phyloP scores from a whole-genome alignment of 2,888 invertebrate species.

The Apamea sordens region DNA sequence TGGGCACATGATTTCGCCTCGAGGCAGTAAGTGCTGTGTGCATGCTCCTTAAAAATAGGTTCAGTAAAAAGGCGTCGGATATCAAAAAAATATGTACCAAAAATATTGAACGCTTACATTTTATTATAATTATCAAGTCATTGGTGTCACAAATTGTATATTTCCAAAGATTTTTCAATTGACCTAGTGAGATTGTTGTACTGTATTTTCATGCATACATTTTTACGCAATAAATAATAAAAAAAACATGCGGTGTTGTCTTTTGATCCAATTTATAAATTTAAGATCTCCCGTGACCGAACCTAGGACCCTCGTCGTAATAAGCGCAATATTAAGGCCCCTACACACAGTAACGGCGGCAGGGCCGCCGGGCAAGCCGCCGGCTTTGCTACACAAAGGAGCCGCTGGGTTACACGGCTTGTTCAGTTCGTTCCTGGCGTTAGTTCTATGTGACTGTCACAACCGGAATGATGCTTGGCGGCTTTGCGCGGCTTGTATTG shows the following conservation, averaged over 20 bases:
- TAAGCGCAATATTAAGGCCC: too few relatives aligned
- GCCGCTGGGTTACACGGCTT: too few relatives aligned
- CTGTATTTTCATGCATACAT: constrained; percentile 72
- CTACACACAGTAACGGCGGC: too few relatives aligned
- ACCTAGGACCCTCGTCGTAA: background rate
- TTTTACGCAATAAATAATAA: constrained; percentile 71
- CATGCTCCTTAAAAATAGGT: constrained; percentile 10
- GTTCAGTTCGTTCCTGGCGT: too few relatives aligned
- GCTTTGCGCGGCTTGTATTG: too few relatives aligned
- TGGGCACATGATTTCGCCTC: background rate
- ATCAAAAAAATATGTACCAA: constrained; percentile 31
- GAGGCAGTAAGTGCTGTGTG: constrained; percentile 5
- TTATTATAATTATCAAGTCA: constrained; percentile 12
- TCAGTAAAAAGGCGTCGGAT: background rate
- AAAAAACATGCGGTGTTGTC: constrained; percentile 20
- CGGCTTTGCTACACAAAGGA: too few relatives aligned
- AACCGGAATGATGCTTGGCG: too few relatives aligned
- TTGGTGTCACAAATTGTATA: constrained; percentile 29
- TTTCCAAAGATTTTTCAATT: constrained; percentile 57
- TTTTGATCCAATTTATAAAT: background rate
- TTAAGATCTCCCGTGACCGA: background rate
- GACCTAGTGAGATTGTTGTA: constrained; percentile 67
- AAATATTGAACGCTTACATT: constrained; percentile 29
- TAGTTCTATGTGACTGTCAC: too few relatives aligned
- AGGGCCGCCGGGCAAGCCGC: too few relatives aligned